Evolutionary conservation across 2,888 invertebrate species (phyloP), one percentile per base, ranked within the genome.

Genomic region (Octonoba sinensis): DNA sequence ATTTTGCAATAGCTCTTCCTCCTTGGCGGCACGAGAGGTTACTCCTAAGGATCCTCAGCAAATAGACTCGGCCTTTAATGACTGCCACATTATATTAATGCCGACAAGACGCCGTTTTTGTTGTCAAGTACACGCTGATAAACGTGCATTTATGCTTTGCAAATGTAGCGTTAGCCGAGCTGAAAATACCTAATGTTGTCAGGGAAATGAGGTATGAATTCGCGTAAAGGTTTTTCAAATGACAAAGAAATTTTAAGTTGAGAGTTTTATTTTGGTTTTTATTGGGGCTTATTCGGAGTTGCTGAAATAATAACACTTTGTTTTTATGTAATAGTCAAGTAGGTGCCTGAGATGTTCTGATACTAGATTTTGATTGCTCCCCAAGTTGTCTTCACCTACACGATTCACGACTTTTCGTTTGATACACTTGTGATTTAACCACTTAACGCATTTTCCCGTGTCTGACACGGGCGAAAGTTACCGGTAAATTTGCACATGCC

Each of bases 41-140:
- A 73, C 72, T 72, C 71, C 59, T 22, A 6, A 44, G 44, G 44
- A 62, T 51, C 22, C 56, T 69, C 73, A 49, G 49, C 79, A 81
- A 81, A 81, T 69, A 73, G 65, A 65, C 62, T 20, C 47, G 64
- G 70, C 36, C 49, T 36, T 49, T 73, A 79, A 79, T 60, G 78
- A 72, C 78, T 59, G 18, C n/a, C 56, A 67, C 59, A 54, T 69
- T 60, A 69, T 67, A 69, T 64, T 73, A 81, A 81, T 73, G 79
- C 79, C 73, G 73, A 73, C 79, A 79, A 60, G 62, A 60, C 20
- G 54, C 73, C 69, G 67, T 72, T 81, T 51, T 57, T 65, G 54
- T 71, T 72, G 78, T 79, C 78, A 78, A 57, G 71, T 57, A 20
- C 20, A 44, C 24, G 47, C 24, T 73, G 79, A 81, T 73, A 59